Evolutionary conservation across 2,113 vertebrate genomes (phyloP).

Genomic region (Pycnonotus jocosus): DNA sequence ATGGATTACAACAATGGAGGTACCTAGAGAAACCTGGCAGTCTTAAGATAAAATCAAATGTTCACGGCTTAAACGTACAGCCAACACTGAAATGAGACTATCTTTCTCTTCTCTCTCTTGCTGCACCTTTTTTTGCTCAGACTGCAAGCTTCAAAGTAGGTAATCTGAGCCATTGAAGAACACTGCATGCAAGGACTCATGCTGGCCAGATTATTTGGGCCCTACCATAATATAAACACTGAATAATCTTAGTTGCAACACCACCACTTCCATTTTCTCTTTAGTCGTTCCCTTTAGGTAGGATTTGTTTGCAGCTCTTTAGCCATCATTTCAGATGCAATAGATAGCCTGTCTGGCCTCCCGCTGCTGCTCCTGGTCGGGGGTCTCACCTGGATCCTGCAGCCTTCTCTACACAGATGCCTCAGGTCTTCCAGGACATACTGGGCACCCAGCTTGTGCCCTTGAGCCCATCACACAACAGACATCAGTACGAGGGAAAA

Average conservation of each 20-base stretch:
- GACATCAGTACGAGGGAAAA: not conserved
- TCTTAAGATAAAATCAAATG: not conserved
- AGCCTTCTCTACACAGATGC: not conserved
- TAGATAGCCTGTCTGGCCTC: not conserved
- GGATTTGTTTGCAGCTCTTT: not conserved
- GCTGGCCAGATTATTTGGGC: not conserved
- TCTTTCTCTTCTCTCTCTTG: not conserved
- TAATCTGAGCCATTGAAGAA: not conserved
- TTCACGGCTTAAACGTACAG: not conserved
- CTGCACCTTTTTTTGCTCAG: not conserved
- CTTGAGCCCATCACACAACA: not conserved
- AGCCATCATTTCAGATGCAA: not conserved
- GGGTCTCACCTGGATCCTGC: not conserved
- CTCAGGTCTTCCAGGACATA: not conserved
- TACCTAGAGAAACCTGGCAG: not conserved
- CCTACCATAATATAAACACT: not conserved
- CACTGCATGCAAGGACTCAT: not conserved
- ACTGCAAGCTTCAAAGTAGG: not conserved
- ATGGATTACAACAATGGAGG: rapidly evolving
- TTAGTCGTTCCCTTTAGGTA: not conserved
- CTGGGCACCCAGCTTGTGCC: not conserved
- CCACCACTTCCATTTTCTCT: not conserved
- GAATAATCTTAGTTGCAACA: not conserved
- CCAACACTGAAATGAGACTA: not conserved
- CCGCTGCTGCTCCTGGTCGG: not conserved